Percentiles rank a stretch among this genome's conserved stretches.
Conservation (phyloP, 2,797 vertebrate genomes). For the Notamacropus eugenii region DNA sequence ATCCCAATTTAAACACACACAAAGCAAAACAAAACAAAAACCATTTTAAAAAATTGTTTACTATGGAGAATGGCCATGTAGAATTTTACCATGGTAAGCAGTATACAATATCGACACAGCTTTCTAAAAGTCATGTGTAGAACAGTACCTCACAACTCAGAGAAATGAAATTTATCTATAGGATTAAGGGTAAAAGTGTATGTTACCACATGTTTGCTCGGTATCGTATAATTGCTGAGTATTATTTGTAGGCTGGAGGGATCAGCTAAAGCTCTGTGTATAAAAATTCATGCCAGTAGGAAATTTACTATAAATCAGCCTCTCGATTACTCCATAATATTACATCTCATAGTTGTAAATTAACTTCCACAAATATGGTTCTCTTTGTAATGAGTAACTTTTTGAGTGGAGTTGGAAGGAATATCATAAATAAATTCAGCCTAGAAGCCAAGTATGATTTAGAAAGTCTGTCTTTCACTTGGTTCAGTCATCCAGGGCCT, state of each 20-base stretch:
- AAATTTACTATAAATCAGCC: slow-evolving; percentile 78
- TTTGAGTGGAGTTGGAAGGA: slow-evolving; percentile 36
- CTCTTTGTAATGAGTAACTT: slow-evolving; percentile 71
- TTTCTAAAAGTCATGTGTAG: slow-evolving; percentile 59
- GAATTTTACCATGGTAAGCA: slow-evolving; percentile 53
- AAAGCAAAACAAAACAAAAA: slow-evolving; percentile 38
- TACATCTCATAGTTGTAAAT: slow-evolving; percentile 74
- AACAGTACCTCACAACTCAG: slow-evolving; percentile 64
- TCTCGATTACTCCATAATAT: slow-evolving; percentile 71
- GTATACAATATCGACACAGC: slow-evolving; percentile 37
- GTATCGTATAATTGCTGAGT: slow-evolving; percentile 72
- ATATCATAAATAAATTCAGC: slow-evolving; percentile 55
- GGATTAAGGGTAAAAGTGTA: slow-evolving; percentile 75
- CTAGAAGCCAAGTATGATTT: slow-evolving; percentile 20
- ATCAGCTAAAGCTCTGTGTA: slow-evolving; percentile 76
- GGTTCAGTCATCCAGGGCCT: not conserved
- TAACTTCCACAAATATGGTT: slow-evolving; percentile 66
- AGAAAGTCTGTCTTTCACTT: slow-evolving; percentile 15
- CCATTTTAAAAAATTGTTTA: slow-evolving; percentile 48
- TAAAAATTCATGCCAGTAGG: slow-evolving; percentile 77
- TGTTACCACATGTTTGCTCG: slow-evolving; percentile 70
- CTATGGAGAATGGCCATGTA: slow-evolving; percentile 59
- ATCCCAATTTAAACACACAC: slow-evolving; percentile 52
- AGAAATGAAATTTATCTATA: slow-evolving; percentile 76
- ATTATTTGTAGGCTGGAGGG: slow-evolving; percentile 71